Conservation (phyloP, 2,888 invertebrate genomes). For the Ceriagrion tenellum region DNA sequence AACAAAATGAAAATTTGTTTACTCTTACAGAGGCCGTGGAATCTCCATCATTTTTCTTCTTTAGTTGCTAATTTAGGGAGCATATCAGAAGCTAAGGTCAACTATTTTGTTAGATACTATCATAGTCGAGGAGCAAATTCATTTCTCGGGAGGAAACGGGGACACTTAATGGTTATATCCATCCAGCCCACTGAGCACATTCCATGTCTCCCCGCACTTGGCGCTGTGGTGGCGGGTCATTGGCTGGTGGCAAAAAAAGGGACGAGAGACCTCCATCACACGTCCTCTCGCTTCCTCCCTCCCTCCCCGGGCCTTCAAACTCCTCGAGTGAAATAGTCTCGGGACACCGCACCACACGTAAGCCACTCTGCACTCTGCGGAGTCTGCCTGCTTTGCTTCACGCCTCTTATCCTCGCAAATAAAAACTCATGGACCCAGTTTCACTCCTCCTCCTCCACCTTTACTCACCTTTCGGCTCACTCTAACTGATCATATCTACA, state of each 20-base stretch:
- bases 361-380: neutral
- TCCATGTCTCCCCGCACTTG: neutral
- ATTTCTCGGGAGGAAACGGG: too few relatives aligned
- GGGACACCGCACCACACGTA: neutral
- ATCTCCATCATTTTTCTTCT: too few relatives aligned
- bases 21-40: too few relatives aligned
- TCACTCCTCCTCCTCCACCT: too few relatives aligned
- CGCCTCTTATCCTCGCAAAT: neutral
- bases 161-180: too few relatives aligned
- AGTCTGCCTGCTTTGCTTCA: neutral
- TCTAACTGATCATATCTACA: too few relatives aligned
- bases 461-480: too few relatives aligned
- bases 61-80: too few relatives aligned
- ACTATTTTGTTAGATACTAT: too few relatives aligned
- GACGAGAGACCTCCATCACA: neutral
- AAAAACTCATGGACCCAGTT: neutral
- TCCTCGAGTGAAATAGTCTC: neutral
- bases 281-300: neutral
- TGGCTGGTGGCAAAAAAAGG: neutral
- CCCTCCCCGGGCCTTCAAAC: neutral
- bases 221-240: neutral
- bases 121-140: too few relatives aligned
- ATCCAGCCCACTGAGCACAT: neutral
- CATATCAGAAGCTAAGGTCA: too few relatives aligned
- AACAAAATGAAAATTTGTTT: too few relatives aligned